These are phyloP conservation scores for Euura saliciscinereae DNA, from an alignment of 1,140 invertebrate genomes.

Conservation along the genomic window DNA sequence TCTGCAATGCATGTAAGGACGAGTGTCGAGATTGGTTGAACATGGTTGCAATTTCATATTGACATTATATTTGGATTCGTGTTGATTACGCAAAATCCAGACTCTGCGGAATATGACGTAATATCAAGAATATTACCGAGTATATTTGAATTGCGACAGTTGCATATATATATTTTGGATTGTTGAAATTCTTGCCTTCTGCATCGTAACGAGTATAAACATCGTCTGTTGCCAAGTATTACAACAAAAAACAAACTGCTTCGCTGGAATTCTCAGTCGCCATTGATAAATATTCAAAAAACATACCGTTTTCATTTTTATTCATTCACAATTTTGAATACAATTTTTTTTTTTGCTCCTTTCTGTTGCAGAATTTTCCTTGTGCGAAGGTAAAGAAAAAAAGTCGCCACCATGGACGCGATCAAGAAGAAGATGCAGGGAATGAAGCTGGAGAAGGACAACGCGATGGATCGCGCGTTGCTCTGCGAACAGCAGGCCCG, in stretches of 20 bases:
- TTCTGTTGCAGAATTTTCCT: constrained; percentile 27
- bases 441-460: constrained; percentile 99
- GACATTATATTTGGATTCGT: background rate
- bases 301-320: no score
- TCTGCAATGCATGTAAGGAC: no score
- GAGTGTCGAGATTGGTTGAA: background rate
- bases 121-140: background rate
- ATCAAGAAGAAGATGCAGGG: constrained; percentile 99
- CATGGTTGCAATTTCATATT: background rate
- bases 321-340: no score
- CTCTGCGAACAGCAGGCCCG: constrained; percentile 92
- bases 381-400: constrained; percentile 46
- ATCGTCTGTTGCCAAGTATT: background rate
- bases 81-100: background rate
- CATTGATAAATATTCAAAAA: no score
- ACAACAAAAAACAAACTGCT: background rate
- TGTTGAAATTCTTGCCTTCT: no score
- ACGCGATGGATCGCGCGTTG: constrained; percentile 92
- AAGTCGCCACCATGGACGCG: constrained; percentile 87
- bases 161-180: background rate
- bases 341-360: constrained; percentile 1
- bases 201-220: background rate
- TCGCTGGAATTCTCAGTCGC: no score
- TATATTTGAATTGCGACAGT: background rate
- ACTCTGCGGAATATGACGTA: background rate